Base-by-base conservation (phyloP, 2,888 invertebrate species). In the Caenorhabditis sulstoni region DNA sequence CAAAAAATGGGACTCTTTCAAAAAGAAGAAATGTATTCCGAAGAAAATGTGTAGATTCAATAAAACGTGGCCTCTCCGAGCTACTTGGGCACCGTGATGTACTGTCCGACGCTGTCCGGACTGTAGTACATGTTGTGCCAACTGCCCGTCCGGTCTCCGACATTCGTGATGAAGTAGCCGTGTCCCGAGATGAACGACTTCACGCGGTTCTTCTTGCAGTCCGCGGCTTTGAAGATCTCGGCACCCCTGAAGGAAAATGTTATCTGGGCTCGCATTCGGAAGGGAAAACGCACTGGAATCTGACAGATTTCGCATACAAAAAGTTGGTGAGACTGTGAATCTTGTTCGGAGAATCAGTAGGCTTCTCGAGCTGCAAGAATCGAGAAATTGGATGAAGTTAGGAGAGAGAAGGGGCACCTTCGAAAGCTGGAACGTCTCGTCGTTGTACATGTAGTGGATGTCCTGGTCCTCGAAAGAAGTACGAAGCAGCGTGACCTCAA, bases 151-250 rank as follows among this genome's bases (percentile, higher is more conserved):
- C 16, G 20, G 3, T 8, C 18, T 1, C n/a, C 23, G 20, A 49
- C 39, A 18, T 64, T 57, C 11, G 71, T 47, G 12, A 64, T 57
- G 35, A 71, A 71, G 22, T 64, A 71, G 22, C 71, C 71, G 20
- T 71, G 71, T 16, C 71, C 71, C 16, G 71, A 71, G 20, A 71
- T 64, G 11, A 71, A 8, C 29, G 55, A 47, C 37, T 57, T 64
- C 3, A 57, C 62, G 20, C 62, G 62, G 29, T 64, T 50, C 22
- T 22, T 4, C 7, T 41, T 16, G 18, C 71, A 71, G 14, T 29
- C 7, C 11, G 2, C 23, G 14, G 12, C 53, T 0, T 0, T 29
- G 29, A 64, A 64, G 7, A 29, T 29, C 29, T 7, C 4, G 29
- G 29, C 3, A 7, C 29, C 29, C 29, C 29, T 29, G 29, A 3